A percentile compares a stretch with the other conserved stretches of the same genome.
These are phyloP conservation scores for Sycophaga agraensis DNA, from an alignment of 1,140 invertebrate species.

Conservation along the genomic window DNA sequence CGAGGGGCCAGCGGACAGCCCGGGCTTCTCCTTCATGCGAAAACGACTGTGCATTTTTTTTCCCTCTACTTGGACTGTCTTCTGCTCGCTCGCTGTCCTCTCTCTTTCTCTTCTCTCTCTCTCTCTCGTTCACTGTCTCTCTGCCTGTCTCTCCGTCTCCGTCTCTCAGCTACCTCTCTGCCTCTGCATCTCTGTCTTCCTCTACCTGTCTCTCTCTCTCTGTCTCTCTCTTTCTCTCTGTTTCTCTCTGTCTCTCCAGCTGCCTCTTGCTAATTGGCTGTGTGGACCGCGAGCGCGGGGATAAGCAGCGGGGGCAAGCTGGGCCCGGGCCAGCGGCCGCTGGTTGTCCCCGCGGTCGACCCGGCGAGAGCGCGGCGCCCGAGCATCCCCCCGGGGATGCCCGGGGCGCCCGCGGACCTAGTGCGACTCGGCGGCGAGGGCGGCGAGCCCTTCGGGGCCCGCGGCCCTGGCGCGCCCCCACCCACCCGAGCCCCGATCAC, in stretches of 20 bases:
- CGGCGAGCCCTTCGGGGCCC: no score
- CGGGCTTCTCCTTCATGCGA: slow-evolving; percentile 26
- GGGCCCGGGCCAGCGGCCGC: no score
- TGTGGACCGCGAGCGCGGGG: neutral
- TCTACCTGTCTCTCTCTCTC: neutral
- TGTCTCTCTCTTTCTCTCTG: neutral
- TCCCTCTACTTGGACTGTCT: slow-evolving; percentile 4
- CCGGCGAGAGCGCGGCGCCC: no score
- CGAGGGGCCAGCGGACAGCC: slow-evolving; percentile 7
- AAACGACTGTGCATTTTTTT: slow-evolving; percentile 31
- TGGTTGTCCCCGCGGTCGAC: no score
- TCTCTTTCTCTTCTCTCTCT: slow-evolving; percentile 4
- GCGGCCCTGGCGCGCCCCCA: no score
- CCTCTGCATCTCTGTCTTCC: slow-evolving; percentile 4
- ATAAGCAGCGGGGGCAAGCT: no score
- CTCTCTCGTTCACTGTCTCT: slow-evolving; percentile 11
- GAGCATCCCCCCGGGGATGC: no score
- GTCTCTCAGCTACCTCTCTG: neutral
- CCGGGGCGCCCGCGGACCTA: no score
- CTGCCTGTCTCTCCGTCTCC: neutral
- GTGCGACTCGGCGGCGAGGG: no score
- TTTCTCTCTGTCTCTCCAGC: neutral
- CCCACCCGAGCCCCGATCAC: no score
- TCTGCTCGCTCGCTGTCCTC: slow-evolving; percentile 7
- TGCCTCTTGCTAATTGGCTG: slow-evolving; percentile 7